Percentiles rank a stretch among this genome's conserved stretches.
phyloP scores from a whole-genome alignment of 2,888 invertebrate genomes.

The Pantelozetes paolii region DNA sequence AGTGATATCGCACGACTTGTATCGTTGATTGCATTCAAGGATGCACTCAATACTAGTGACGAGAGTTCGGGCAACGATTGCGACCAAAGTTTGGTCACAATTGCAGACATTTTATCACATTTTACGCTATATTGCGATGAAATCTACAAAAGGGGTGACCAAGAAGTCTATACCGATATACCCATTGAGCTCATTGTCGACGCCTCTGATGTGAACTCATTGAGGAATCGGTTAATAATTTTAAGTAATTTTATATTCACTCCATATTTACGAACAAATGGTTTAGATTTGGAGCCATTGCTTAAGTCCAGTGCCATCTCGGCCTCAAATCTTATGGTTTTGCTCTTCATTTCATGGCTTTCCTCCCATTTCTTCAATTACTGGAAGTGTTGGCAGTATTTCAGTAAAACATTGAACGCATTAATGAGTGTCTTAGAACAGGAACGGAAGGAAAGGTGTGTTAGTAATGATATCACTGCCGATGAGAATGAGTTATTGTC shows the following conservation, averaged over 20 bases:
- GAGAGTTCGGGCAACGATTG: background rate
- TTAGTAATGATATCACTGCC: background rate
- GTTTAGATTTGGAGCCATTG: slow-evolving; percentile 6
- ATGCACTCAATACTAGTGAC: slow-evolving; percentile 21
- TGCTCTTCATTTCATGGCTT: slow-evolving; percentile 41
- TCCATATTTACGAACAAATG: slow-evolving; percentile 17
- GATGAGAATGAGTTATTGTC: slow-evolving; percentile 23
- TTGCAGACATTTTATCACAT: slow-evolving; percentile 38
- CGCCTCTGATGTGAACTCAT: background rate
- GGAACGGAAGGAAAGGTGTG: background rate
- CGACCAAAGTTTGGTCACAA: background rate
- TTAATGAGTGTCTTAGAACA: slow-evolving; percentile 20
- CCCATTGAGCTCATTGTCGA: slow-evolving; percentile 42
- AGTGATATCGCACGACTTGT: slow-evolving; percentile 40
- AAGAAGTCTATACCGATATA: slow-evolving; percentile 41
- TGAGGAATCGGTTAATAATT: background rate
- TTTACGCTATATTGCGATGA: slow-evolving; percentile 44
- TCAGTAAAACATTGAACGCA: background rate
- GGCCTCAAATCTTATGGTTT: slow-evolving; percentile 19
- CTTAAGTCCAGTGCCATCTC: slow-evolving; percentile 19
- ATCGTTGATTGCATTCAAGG: slow-evolving; percentile 38
- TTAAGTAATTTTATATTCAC: slow-evolving; percentile 37
- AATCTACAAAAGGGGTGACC: slow-evolving; percentile 43
- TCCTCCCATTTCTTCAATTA: slow-evolving; percentile 25
- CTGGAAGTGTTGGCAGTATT: slow-evolving; percentile 40